These are phyloP conservation scores for Augiades crinisus DNA, from an alignment of 2,888 invertebrate species.

Conservation along the genomic window DNA sequence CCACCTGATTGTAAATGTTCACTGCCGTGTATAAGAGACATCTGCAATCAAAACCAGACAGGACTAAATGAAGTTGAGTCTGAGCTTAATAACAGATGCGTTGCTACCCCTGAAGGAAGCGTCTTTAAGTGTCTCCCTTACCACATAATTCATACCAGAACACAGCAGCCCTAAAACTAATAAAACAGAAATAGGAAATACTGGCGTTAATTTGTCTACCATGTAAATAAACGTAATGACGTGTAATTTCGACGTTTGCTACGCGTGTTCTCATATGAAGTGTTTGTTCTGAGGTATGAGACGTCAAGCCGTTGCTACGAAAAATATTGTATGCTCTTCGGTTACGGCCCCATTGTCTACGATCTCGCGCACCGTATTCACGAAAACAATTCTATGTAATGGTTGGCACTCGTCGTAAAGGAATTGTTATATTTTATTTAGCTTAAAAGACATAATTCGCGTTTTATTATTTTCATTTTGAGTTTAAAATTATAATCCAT, in stretches of 20 bases:
- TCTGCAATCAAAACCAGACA: no score
- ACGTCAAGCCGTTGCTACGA: not conserved
- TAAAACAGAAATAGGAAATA: no score
- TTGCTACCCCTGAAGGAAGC: no score
- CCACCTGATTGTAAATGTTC: no score
- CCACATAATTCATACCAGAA: not conserved
- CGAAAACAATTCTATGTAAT: not conserved
- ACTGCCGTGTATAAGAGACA: no score
- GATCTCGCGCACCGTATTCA: not conserved
- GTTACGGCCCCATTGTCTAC: not conserved
- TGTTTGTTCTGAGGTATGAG: no score
- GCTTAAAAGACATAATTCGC: no score
- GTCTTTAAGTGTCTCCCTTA: no score
- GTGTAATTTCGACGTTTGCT: not conserved
- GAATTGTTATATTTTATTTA: slow-evolving; percentile 2
- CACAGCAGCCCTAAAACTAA: not conserved
- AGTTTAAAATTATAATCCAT: slow-evolving; percentile 3
- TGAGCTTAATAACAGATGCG: no score
- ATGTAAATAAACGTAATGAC: not conserved
- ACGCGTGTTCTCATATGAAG: not conserved
- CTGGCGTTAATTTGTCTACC: not conserved
- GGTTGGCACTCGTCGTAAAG: slow-evolving; percentile 1
- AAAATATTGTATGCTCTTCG: not conserved
- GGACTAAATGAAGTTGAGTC: no score
- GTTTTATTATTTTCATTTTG: no score